Evolutionary conservation across 2,797 vertebrate genomes (phyloP).

Genomic region (Platalea minor): DNA sequence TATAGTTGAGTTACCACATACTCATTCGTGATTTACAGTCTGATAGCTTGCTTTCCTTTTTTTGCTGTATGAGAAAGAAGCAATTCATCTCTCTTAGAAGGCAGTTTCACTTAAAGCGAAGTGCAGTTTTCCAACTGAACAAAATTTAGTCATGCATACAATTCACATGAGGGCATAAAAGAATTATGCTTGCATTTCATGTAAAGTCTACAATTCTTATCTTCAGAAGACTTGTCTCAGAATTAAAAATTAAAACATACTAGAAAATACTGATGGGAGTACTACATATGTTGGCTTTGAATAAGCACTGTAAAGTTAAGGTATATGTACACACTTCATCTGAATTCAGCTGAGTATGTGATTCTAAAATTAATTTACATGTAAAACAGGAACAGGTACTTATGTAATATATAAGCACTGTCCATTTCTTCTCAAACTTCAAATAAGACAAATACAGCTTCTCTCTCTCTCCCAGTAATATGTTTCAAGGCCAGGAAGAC

Average conservation of each 20-base stretch:
- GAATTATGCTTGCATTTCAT: neutral
- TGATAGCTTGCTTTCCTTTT: neutral
- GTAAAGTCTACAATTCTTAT: neutral
- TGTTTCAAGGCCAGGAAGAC: neutral
- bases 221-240: neutral
- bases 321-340: neutral
- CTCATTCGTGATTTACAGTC: neutral
- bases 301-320: neutral
- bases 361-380: neutral
- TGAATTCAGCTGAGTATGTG: neutral
- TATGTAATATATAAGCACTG: neutral
- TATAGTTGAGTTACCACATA: neutral
- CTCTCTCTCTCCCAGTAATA: neutral
- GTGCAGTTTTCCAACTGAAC: neutral
- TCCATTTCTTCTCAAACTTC: neutral
- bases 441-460: neutral
- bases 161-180: neutral
- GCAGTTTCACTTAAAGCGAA: neutral
- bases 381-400: neutral
- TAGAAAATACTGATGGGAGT: neutral
- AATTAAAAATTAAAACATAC: neutral
- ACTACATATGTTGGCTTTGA: neutral
- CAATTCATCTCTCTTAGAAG: neutral
- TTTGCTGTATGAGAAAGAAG: neutral
- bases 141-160: neutral